These are phyloP conservation scores for Carcharodon carcharias DNA, from an alignment of 2,797 vertebrate species.

Conservation along the genomic window DNA sequence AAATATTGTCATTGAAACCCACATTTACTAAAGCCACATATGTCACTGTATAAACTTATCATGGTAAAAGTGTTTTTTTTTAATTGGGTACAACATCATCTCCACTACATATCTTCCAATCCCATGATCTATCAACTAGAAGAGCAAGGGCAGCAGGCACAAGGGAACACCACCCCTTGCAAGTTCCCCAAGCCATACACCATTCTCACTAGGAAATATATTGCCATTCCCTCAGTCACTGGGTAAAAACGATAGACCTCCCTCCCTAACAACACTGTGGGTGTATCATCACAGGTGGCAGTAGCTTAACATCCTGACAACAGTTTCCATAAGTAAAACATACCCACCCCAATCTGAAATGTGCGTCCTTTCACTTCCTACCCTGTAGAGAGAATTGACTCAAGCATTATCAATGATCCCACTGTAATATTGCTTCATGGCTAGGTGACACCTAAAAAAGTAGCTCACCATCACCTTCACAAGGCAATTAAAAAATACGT, in stretches of 20 bases:
- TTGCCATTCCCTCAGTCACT: not conserved
- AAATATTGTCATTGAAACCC: not conserved
- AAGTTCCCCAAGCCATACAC: not conserved
- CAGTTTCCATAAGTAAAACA: not conserved
- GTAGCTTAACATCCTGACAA: not conserved
- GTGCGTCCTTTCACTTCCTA: not conserved
- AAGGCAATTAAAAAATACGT: not conserved
- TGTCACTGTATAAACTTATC: not conserved
- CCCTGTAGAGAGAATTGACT: not conserved
- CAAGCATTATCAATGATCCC: no score
- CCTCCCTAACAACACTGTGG: not conserved
- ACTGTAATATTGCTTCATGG: no score
- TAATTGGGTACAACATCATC: not conserved
- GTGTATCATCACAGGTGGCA: not conserved
- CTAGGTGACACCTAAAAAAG: not conserved
- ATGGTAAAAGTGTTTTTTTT: not conserved
- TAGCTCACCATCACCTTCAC: not conserved
- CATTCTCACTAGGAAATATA: not conserved
- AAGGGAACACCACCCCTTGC: not conserved
- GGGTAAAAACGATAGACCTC: not conserved
- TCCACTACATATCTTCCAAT: not conserved
- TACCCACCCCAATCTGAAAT: not conserved
- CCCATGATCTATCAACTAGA: not conserved
- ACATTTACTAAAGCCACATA: not conserved
- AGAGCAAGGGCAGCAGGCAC: not conserved